These are phyloP conservation scores for Quadroppia sp. DNA, from an alignment of 2,888 invertebrate species.

Conservation along the genomic window DNA sequence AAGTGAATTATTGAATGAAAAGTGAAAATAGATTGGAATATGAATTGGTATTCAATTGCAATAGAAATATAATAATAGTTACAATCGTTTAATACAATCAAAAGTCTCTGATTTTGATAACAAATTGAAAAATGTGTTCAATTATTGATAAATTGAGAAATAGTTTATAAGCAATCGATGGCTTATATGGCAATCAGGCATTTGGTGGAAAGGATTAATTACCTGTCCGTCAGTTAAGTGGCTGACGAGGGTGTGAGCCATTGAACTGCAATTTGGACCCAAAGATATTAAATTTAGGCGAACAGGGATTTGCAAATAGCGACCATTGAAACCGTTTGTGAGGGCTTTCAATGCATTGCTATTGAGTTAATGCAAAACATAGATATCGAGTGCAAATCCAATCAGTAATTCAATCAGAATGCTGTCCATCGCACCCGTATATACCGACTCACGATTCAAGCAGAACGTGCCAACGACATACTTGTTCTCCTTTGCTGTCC, in stretches of 20 bases:
- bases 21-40: too few relatives aligned
- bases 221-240: conserved; percentile 13
- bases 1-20: too few relatives aligned
- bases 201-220: conserved; percentile 32
- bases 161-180: conserved; percentile 21
- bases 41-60: too few relatives aligned
- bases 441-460: conserved; percentile 57
- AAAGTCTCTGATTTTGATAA: not conserved
- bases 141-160: not conserved
- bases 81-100: too few relatives aligned
- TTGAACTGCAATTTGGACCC: conserved; percentile 21
- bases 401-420: conserved; percentile 5
- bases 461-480: conserved; percentile 89
- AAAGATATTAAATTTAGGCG: conserved; percentile 23
- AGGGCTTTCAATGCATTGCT: conserved; percentile 30
- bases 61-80: too few relatives aligned
- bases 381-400: conserved; percentile 27
- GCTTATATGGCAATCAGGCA: conserved; percentile 31
- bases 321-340: conserved; percentile 32
- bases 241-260: not conserved
- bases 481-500: conserved; percentile 75
- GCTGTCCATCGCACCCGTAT: not conserved
- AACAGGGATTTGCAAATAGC: conserved; percentile 32
- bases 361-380: conserved; percentile 22
- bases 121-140: not conserved